phyloP scores from a whole-genome alignment of 2,113 vertebrate genomes.

The Notiomystis cincta region DNA sequence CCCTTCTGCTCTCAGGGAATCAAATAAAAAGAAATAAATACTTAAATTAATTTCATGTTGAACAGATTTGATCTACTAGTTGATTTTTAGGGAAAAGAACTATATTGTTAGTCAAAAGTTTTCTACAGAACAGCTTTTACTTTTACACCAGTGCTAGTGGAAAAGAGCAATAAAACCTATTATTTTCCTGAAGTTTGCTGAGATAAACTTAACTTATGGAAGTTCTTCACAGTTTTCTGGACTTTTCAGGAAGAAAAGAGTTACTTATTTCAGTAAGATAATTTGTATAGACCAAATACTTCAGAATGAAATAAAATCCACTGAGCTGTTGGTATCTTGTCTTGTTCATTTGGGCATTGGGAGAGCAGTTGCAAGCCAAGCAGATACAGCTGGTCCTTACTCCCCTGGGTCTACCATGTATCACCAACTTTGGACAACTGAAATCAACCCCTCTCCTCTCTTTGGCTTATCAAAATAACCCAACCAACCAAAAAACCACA shows the following conservation, averaged over 20 bases:
- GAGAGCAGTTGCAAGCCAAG: neutral
- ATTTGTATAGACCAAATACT: neutral
- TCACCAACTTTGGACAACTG: neutral
- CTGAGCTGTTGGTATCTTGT: neutral
- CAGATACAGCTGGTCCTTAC: neutral
- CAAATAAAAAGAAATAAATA: neutral
- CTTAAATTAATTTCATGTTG: neutral
- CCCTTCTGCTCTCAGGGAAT: neutral
- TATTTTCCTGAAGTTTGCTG: neutral
- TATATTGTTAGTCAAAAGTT: neutral
- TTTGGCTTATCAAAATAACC: neutral
- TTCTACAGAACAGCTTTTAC: neutral
- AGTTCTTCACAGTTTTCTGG: neutral
- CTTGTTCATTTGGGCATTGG: neutral
- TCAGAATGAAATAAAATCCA: neutral
- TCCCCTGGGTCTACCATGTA: neutral
- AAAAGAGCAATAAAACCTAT: neutral
- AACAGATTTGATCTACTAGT: neutral
- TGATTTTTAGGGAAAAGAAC: neutral
- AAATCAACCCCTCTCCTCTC: neutral
- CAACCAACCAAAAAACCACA: neutral
- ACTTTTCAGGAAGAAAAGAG: neutral
- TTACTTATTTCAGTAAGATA: neutral
- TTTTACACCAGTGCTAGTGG: neutral
- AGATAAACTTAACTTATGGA: neutral